Conservation (phyloP, 2,797 vertebrate species). For the Gouania willdenowi region DNA sequence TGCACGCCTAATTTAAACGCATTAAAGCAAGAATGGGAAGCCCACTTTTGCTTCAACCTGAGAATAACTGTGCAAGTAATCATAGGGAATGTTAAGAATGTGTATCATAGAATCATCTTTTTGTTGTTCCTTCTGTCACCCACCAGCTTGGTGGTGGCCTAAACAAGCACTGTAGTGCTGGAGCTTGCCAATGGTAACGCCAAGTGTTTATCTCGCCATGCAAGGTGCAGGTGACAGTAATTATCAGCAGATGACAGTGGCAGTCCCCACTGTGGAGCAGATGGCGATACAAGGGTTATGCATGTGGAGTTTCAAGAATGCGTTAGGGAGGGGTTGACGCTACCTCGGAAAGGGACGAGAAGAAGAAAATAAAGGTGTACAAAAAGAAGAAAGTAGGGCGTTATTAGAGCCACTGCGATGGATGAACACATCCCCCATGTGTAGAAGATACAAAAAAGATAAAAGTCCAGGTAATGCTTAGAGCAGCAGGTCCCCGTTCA, state of each 20-base stretch:
- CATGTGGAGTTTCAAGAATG: conserved; percentile 39
- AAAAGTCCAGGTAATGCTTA: conserved; percentile 17
- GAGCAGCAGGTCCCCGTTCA: conserved; percentile 15
- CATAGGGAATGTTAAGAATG: no score
- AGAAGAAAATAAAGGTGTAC: conserved; percentile 25
- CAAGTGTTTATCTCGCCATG: conserved; percentile 74
- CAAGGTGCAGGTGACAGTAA: conserved; percentile 89
- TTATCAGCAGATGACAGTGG: conserved; percentile 88
- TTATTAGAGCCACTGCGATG: conserved; percentile 9
- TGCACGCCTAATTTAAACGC: no score
- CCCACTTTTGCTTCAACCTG: no score
- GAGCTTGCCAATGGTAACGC: conserved; percentile 54
- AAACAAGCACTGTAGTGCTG: conserved; percentile 47
- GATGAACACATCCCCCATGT: conserved; percentile 37
- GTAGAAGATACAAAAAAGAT: conserved; percentile 28
- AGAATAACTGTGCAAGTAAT: no score
- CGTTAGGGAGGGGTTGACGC: background rate
- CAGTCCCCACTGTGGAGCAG: conserved; percentile 81
- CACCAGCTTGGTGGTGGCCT: conserved; percentile 36
- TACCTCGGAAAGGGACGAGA: conserved; percentile 22
- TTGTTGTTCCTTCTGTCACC: conserved; percentile 4
- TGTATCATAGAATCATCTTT: no score
- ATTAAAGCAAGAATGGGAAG: no score
- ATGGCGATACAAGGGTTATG: conserved; percentile 84
- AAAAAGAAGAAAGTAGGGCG: conserved; percentile 28